Evolutionary conservation across 35 echinoderm and acorn worm species (phyloP), one percentile per base, ranked within the genome.

Genomic region (Strongylocentrotus purpuratus): DNA sequence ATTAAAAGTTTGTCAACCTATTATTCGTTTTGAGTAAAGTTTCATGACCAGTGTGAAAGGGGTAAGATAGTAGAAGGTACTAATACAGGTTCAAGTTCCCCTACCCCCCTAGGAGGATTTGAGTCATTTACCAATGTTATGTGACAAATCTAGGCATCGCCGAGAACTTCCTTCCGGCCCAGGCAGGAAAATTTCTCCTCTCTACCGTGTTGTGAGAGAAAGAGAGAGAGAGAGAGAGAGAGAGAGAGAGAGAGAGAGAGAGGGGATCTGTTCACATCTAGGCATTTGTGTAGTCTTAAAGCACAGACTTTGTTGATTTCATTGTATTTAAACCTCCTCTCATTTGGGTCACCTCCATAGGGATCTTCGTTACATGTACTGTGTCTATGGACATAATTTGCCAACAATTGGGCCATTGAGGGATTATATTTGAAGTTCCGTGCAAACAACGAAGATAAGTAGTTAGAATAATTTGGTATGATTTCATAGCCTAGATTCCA

Each of bases 131-230:
- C 48, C 25, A 93, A 93, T 93, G 91, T 58, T 93, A 46, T 93
- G 48, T 93, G 91, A 93, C 91, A 93, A 93, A 93, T 55, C 48
- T 58, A 31, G 48, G 45, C 91, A 93, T 93, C 91, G 25, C 33
- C n/a, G n/a, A 48, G 91, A 31, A 32, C 91, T 93, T 93, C 91
- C 91, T 93, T 93, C 91, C 91, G 45, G n/a, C 45, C n/a, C 87
- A 89, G 11, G 86, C n/a, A 13, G 87, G 87, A 18, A 25, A 2
- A 41, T 89, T 87, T 89, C 87, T 46, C 32, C 87, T 46, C 87
- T 89, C 87, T 28, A n/a, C n/a, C n/a, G 65, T 28, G 65, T 78
- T n/a, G n/a, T n/a, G n/a, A n/a, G n/a, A n/a, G n/a, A n/a, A n/a
- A n/a, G n/a, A n/a, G n/a, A n/a, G n/a, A n/a, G n/a, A n/a, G n/a